Evolutionary conservation across 1,140 invertebrate species (phyloP), one percentile per base, ranked within the genome.

Genomic region (Pteromalus puparum): DNA sequence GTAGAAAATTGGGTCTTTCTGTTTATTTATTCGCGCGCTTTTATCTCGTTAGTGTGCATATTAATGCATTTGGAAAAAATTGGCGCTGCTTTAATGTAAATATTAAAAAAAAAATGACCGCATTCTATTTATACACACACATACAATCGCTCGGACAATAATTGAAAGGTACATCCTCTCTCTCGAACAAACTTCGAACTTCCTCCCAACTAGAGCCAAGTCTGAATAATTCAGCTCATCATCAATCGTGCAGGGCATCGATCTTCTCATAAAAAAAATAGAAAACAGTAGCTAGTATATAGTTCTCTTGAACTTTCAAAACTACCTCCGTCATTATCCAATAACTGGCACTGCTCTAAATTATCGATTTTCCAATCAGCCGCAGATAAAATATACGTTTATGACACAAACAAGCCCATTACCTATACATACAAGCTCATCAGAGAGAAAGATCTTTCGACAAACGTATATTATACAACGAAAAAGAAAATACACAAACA

Each of bases 311-410:
- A 61, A 61, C 53, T 61, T 61, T 61, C 6, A n/a, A 61, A 61
- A 61, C 53, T 18, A 48, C 46, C 21, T 61, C 53, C 53, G 21
- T 21, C 53, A 61, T 61, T 61, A 61, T n/a, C 21, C 53, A 61
- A 61, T 61, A 61, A 61, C 18, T 18, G 21, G 18, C 18, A 61
- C 53, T 61, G 53, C 46, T 61, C 53, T 61, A n/a, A 61, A 21
- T 61, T n/a, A 61, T 61, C 53, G 53, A 61, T 61, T 61, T 61
- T 61, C 53, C 53, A 61, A 61, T 61, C 53, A 61, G 53, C 18
- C 18, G 6, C 5, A n/a, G 53, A 61, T 61, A 61, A 61, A 61
- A 61, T 2, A 7, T 1, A 7, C 21, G 30, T 30, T 30, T 30
- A 30, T 30, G 30, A 30, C 30, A 30, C 30, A 30, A 34, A 34